A percentile compares a stretch with the other conserved stretches of the same genome.
These are phyloP conservation scores for Allophyes oxyacanthae DNA, from an alignment of 2,888 invertebrate genomes.

Conservation along the genomic window DNA sequence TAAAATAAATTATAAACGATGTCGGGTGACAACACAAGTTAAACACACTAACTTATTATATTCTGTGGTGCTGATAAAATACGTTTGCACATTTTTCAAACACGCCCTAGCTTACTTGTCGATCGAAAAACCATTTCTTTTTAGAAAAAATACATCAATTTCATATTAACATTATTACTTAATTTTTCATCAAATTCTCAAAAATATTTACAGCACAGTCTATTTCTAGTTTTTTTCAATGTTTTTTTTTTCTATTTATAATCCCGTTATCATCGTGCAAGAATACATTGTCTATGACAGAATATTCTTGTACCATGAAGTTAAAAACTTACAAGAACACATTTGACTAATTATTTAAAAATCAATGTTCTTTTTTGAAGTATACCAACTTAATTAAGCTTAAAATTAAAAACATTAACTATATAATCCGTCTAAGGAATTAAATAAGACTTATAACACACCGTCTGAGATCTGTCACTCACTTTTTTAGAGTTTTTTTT, in stretches of 20 bases:
- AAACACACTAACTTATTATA: conserved; percentile 37
- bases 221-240: conserved; percentile 65
- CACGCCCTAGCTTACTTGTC: conserved; percentile 64
- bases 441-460: conserved; percentile 79
- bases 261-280: conserved; percentile 48
- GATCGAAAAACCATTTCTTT: conserved; percentile 65
- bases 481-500: conserved; percentile 82
- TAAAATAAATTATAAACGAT: conserved; percentile 47
- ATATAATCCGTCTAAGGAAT: conserved; percentile 75
- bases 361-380: conserved; percentile 55
- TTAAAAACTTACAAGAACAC: conserved; percentile 64
- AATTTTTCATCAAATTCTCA: conserved; percentile 60
- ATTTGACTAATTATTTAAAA: conserved; percentile 69
- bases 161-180: conserved; percentile 51
- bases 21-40: conserved; percentile 39
- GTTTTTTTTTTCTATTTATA: conserved; percentile 55
- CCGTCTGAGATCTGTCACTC: conserved; percentile 87
- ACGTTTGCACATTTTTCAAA: conserved; percentile 63
- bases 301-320: conserved; percentile 34
- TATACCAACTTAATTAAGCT: conserved; percentile 61
- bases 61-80: conserved; percentile 70
- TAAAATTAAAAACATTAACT: conserved; percentile 62
- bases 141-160: conserved; percentile 77
- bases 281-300: conserved; percentile 33
- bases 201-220: conserved; percentile 76